Percentiles rank a stretch among this genome's conserved stretches.
Evolutionary conservation across 2,113 vertebrate genomes (phyloP).

Genomic region (Calyptommatus sinebrachiatus): DNA sequence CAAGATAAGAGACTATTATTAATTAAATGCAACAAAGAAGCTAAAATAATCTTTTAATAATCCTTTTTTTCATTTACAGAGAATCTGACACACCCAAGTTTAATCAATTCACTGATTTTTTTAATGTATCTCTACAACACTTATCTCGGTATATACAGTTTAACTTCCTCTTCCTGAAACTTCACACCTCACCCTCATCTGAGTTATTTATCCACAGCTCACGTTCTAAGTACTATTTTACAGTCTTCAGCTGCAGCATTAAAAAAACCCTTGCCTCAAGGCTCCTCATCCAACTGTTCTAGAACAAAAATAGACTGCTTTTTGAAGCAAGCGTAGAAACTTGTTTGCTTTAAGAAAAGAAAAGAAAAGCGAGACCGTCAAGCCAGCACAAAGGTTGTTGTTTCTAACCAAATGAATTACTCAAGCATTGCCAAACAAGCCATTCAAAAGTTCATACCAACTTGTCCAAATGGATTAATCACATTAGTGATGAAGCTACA

Average conservation of each 20-base stretch:
- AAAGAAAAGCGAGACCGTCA: slow-evolving; percentile 35
- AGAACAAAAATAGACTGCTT: slow-evolving; percentile 50
- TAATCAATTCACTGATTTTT: slow-evolving; percentile 1
- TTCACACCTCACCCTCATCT: not conserved
- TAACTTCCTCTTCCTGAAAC: not conserved
- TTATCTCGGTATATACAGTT: not conserved
- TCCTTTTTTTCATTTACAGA: not conserved
- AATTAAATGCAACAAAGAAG: not conserved
- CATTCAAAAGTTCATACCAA: slow-evolving; percentile 69
- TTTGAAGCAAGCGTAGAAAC: slow-evolving; percentile 47
- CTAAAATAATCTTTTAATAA: not conserved
- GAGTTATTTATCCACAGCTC: not conserved
- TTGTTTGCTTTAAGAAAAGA: slow-evolving; percentile 42
- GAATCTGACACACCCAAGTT: not conserved
- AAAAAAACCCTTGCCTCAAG: slow-evolving; percentile 18
- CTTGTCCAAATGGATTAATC: slow-evolving; percentile 71
- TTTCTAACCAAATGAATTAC: slow-evolving; percentile 63
- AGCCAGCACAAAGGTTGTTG: slow-evolving; percentile 66
- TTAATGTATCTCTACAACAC: not conserved
- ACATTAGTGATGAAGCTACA: slow-evolving; percentile 58
- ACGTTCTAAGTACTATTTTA: slow-evolving; percentile 39
- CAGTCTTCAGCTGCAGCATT: slow-evolving; percentile 31
- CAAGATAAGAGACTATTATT: slow-evolving; percentile 5
- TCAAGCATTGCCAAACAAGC: slow-evolving; percentile 69
- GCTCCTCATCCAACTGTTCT: slow-evolving; percentile 46